Evolutionary conservation across 2,888 invertebrate genomes (phyloP).

Genomic region (Drosophila multiciliata): DNA sequence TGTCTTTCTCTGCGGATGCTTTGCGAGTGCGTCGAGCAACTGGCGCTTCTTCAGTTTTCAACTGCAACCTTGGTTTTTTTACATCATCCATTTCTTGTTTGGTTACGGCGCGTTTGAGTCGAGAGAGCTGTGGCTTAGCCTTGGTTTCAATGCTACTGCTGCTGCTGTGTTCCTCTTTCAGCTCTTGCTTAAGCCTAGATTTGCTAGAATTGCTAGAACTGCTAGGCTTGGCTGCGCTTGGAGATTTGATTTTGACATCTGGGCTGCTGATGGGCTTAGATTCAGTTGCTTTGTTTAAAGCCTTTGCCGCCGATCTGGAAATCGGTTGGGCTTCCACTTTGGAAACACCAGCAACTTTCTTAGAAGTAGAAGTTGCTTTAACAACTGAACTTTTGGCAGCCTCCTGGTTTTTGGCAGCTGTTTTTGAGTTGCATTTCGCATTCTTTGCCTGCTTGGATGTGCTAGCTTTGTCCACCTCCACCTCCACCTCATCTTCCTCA

Average conservation of each 20-base stretch:
- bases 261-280: not conserved
- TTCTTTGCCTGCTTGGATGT: slow-evolving; percentile 14
- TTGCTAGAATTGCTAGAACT: slow-evolving; percentile 8
- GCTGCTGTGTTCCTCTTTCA: not conserved
- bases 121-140: slow-evolving; percentile 35
- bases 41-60: slow-evolving; percentile 35
- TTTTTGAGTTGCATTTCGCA: slow-evolving; percentile 4
- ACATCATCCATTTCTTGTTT: not conserved
- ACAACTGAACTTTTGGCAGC: slow-evolving; percentile 3
- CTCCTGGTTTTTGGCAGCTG: slow-evolving; percentile 7
- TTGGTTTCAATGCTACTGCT: slow-evolving; percentile 5
- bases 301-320: not conserved
- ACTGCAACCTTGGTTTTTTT: slow-evolving; percentile 45
- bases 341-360: slow-evolving; percentile 11
- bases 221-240: slow-evolving; percentile 15
- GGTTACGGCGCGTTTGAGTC: slow-evolving; percentile 41
- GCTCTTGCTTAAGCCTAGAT: slow-evolving; percentile 3
- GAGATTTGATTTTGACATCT: not conserved
- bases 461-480: slow-evolving; percentile 11
- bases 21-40: slow-evolving; percentile 69
- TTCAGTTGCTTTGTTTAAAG: not conserved
- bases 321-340: not conserved
- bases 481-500: slow-evolving; percentile 28
- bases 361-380: slow-evolving; percentile 4
- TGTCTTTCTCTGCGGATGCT: slow-evolving; percentile 33